phyloP scores from a whole-genome alignment of 2,113 vertebrate species.

The Peromyscus maniculatus region DNA sequence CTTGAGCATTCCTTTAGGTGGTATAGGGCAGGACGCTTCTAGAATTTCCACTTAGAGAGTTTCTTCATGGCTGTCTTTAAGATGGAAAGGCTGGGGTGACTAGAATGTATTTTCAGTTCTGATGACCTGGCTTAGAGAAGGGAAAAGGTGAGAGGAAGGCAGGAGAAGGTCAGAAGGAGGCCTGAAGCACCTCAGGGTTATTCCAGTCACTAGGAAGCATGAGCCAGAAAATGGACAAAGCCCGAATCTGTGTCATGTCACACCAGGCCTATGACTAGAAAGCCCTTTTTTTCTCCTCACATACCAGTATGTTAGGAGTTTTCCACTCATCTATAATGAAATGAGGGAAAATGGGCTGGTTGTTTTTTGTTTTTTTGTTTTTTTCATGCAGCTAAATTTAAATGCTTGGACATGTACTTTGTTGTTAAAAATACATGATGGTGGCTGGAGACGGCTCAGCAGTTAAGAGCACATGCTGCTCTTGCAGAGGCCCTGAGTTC shows the following conservation, averaged over 20 bases:
- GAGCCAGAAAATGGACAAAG: not conserved
- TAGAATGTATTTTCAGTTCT: not conserved
- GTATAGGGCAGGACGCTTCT: not conserved
- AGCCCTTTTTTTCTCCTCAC: not conserved
- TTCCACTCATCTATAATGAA: conserved; percentile 24
- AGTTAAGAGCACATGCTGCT: not conserved
- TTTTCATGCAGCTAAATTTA: not conserved
- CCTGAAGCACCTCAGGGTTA: not conserved
- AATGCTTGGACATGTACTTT: not conserved
- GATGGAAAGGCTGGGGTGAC: not conserved
- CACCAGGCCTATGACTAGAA: not conserved
- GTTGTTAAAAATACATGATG: conserved; percentile 16
- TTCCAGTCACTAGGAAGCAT: not conserved
- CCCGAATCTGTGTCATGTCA: no score
- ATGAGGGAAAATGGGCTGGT: not conserved
- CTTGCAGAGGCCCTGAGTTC: not conserved
- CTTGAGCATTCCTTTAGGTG: not conserved
- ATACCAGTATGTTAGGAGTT: not conserved
- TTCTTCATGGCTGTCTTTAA: not conserved
- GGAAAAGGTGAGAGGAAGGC: not conserved
- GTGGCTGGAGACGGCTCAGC: not conserved
- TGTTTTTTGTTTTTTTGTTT: not conserved
- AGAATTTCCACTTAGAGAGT: not conserved
- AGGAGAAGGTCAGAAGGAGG: not conserved
- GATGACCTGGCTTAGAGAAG: not conserved